Base-by-base conservation (phyloP, 2,113 vertebrate genomes). In the Gobius niger region DNA sequence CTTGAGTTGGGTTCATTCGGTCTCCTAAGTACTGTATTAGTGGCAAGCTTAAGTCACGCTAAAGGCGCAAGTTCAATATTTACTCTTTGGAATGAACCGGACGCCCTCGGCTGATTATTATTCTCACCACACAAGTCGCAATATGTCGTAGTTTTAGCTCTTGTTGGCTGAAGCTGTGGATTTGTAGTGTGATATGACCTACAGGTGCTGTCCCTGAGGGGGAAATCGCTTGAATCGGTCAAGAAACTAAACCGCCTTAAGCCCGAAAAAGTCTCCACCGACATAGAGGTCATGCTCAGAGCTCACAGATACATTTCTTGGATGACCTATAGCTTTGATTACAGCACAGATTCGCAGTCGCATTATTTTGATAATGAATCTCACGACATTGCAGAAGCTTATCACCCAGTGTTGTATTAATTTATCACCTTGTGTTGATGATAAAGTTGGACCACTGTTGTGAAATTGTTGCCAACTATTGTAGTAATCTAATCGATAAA, bases 1-100 rank as follows among this genome's bases (percentile, higher is more conserved):
- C 88, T 53, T 82, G 60, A 68, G 18, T 7, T 9, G 65, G 67
- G 44, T 7, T 70, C 63, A 49, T 18, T 14, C 2, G 19, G 52
- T 82, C 70, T 71, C 14, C 59, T 57, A 56, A 76, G 77, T 7
- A 42, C 5, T 67, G 77, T 7, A 42, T 6, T 65, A 52, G 11
- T 62, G 11, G 70, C 64, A 12, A 65, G 42, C 9, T 64, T 67
- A 49, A 46, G 74, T 40, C 56, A 4, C 67, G 50, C 24, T 63
- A 42, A 42, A 24, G 18, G 62, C 24, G 53, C 66, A 65, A 18
- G 47, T 77, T 85, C 84, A 91, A 78, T 87, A 88, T 86, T 88
- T 85, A 71, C 47, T 67, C 50, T 34, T 41, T 7, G 34, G 47
- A 73, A 72, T 54, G 54, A 57, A 52, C 63, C 1, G 0, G 0